A percentile compares a stretch with the other conserved stretches of the same genome.
These are phyloP conservation scores for Oligia latruncula DNA, from an alignment of 2,888 invertebrate species.

Conservation along the genomic window DNA sequence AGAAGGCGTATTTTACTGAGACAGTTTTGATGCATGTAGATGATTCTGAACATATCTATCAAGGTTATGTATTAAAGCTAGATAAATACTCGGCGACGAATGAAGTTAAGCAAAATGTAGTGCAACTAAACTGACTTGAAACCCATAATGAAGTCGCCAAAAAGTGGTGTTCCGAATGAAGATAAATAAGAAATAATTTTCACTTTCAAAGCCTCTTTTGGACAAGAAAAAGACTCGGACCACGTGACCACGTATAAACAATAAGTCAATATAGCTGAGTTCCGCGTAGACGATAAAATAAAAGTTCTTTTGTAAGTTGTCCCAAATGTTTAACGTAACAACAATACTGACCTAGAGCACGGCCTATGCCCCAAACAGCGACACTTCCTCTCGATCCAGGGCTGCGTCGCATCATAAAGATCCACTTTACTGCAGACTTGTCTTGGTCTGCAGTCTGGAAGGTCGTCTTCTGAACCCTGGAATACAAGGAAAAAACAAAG, in stretches of 20 bases:
- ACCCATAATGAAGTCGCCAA: not conserved
- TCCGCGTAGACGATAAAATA: not conserved
- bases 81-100: not conserved
- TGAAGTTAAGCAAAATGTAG: not conserved
- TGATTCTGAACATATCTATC: not conserved
- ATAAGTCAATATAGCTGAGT: not conserved
- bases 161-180: not conserved
- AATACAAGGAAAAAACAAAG: constrained; percentile 69
- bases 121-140: not conserved
- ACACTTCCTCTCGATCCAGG: constrained; percentile 97
- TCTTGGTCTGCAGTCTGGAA: constrained; percentile 94
- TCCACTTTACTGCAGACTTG: constrained; percentile 97
- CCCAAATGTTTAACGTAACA: constrained; percentile 18
- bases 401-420: constrained; percentile 93
- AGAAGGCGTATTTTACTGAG: not conserved
- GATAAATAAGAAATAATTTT: not conserved
- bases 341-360: constrained; percentile 90
- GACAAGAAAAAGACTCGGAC: not conserved
- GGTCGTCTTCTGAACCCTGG: constrained; percentile 94
- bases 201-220: not conserved
- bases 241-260: not conserved
- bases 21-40: not conserved
- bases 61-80: not conserved
- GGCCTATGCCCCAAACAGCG: constrained; percentile 93
- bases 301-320: not conserved